Evolutionary conservation across 2,113 vertebrate species (phyloP), one percentile per base, ranked within the genome.

Genomic region (Scatophagus argus): DNA sequence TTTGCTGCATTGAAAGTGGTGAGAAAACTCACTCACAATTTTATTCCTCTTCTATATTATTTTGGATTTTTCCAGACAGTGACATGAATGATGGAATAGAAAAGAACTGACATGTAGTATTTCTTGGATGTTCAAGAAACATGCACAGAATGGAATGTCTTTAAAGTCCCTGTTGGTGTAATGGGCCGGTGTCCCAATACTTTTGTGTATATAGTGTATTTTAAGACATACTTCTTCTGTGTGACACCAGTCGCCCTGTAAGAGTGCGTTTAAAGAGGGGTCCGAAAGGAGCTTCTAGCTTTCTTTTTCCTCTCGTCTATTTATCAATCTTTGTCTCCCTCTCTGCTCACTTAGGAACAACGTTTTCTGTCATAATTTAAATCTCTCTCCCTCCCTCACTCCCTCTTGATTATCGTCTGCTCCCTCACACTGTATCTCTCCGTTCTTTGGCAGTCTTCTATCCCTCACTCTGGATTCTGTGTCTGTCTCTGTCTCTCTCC

Each of bases 331-430:
- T 74, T 41, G 55, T 82, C 61, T 67, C 38, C 68, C 21, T 84
- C 72, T 21, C 64, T 47, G 77, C 71, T 83, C 74, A 82, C 81
- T 82, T 55, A 67, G n/a, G 23, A 74, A 12, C 59, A 38, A 36
- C 59, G 78, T 84, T 83, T 89, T 87, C 77, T 77, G 81, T 86
- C 86, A 81, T 81, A 46, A 83, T 88, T 88, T 74, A 82, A 88
- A 88, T 88, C 77, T 79, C 68, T 56, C 63, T 72, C 38, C 7
- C 80, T 80, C 79, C 7, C 80, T 80, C 79, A 29, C 61, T 73
- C 58, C 17, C 54, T 82, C 67, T 79, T 72, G 59, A 55, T 89
- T 82, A 75, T 69, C n/a, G 25, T 81, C 72, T 61, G 39, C 69
- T 73, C 73, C 8, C 62, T 41, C 29, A 3, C 38, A 77, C 5